Evolutionary conservation across 2,113 vertebrate species (phyloP).

Genomic region (Ochotona curzoniae): DNA sequence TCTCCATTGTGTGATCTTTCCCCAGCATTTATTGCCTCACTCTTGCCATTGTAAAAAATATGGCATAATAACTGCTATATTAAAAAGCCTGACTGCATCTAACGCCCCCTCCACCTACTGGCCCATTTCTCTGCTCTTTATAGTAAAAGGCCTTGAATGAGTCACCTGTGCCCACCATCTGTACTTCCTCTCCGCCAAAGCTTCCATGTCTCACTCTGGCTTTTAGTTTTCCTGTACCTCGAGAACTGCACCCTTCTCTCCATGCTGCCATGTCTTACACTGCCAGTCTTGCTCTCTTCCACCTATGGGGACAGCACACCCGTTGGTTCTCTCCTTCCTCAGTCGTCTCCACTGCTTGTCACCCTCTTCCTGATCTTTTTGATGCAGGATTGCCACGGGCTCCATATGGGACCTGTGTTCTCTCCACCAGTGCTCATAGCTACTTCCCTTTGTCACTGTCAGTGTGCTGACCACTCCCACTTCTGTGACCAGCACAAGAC

Average conservation of each 20-base stretch:
- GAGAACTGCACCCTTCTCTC: neutral
- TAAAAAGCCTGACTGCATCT: neutral
- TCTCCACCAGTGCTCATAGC: neutral
- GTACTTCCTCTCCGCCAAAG: conserved; percentile 29
- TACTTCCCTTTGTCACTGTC: neutral
- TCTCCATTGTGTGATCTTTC: neutral
- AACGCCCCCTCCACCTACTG: neutral
- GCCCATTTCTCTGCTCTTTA: conserved; percentile 53
- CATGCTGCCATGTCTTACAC: neutral
- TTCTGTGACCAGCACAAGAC: neutral
- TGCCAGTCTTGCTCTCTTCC: neutral
- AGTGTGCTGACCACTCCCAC: neutral
- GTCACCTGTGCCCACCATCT: conserved; percentile 44
- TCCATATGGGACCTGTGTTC: neutral
- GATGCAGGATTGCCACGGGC: no score
- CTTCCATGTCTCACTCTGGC: neutral
- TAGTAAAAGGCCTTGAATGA: conserved; percentile 49
- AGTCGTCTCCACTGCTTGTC: neutral
- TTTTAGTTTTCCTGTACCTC: neutral
- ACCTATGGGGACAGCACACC: neutral
- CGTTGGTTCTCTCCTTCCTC: neutral
- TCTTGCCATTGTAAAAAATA: neutral
- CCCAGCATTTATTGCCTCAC: neutral
- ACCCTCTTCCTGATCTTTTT: neutral
- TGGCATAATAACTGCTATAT: neutral